These are phyloP conservation scores for Heliconius eleuchia DNA, from an alignment of 1,140 invertebrate species.

Conservation along the genomic window DNA sequence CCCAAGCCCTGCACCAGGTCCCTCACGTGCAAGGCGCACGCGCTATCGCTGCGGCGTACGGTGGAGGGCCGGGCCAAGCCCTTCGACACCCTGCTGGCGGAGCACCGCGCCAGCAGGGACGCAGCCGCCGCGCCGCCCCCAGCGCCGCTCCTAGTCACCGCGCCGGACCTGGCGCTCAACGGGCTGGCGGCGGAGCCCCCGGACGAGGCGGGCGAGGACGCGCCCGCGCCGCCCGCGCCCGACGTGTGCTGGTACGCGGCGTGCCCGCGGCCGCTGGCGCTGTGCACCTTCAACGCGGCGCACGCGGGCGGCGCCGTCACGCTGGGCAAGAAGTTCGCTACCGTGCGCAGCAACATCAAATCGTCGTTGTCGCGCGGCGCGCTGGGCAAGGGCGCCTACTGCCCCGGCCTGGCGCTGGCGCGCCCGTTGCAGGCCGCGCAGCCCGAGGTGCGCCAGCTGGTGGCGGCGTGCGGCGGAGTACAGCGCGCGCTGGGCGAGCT, in stretches of 20 bases:
- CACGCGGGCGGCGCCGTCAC: slow-evolving; percentile 73
- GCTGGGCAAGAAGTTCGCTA: slow-evolving; percentile 71
- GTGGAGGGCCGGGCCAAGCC: slow-evolving; percentile 88
- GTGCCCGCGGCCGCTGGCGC: slow-evolving; percentile 72
- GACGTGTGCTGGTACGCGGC: slow-evolving; percentile 77
- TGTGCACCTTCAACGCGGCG: slow-evolving; percentile 76
- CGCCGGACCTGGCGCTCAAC: slow-evolving; percentile 62
- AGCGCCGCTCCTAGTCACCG: slow-evolving; percentile 6
- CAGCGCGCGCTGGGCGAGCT: slow-evolving; percentile 63
- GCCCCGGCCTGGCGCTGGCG: slow-evolving; percentile 63
- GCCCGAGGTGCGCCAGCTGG: slow-evolving; percentile 74
- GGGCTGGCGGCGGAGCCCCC: slow-evolving; percentile 62
- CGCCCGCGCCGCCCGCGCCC: slow-evolving; percentile 65
- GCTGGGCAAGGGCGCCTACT: slow-evolving; percentile 53
- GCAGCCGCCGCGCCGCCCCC: slow-evolving; percentile 47
- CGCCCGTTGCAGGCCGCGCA: slow-evolving; percentile 61
- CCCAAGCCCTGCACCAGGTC: slow-evolving; percentile 90
- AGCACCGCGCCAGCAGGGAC: slow-evolving; percentile 85
- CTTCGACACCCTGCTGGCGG: slow-evolving; percentile 90
- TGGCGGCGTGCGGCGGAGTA: slow-evolving; percentile 71
- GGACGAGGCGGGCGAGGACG: slow-evolving; percentile 58
- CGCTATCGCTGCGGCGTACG: slow-evolving; percentile 86
- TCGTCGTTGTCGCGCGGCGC: slow-evolving; percentile 62
- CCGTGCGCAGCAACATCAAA: slow-evolving; percentile 75
- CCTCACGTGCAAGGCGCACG: slow-evolving; percentile 92